Base-by-base conservation (phyloP, 2,888 invertebrate genomes). In the Lycaena phlaeas region DNA sequence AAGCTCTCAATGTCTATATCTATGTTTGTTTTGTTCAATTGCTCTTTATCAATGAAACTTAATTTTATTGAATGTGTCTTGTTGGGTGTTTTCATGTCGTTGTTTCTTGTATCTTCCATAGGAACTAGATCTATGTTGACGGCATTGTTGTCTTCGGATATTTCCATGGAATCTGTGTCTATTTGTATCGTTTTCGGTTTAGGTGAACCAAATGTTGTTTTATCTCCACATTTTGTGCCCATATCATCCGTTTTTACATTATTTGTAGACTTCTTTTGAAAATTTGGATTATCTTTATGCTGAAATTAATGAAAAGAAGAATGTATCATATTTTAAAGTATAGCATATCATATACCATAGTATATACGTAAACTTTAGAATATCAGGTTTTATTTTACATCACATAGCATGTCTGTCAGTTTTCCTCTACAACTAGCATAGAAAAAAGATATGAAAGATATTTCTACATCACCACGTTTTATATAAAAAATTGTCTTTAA, bases 1-100 rank as follows among this genome's bases (percentile, higher is more conserved):
- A 81, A 81, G 1, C 54, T 66, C 9, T 79, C 79, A 1, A 77
- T 15, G 26, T 76, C 75, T 0, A 79, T 65, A 36, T 64, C 61
- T 0, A 68, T 29, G 4, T 63, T 57, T 0, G 53, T 51, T 0
- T 50, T 46, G 0, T 62, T 48, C 1, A 64, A 29, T 0, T 45
- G 50, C 0, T 68, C 67, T 38, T 70, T 66, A 4, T 68, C 57
- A 1, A 49, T 37, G 0, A 67, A 56, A n/a, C 64, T 72, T 14
- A 71, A 68, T 50, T 77, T 73, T 0, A 72, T 57, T 0, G 59
- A 41, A 12, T 56, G 66, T 11, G 59, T 63, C 5, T 58, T 18
- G 12, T 4, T 47, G 0, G 2, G 45, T 30, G 46, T 5, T 7
- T 47, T 41, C 48, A 10, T 55, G 54, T 0, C 49, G 54, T 0